A percentile compares a stretch with the other conserved stretches of the same genome.
Conservation (phyloP, 2,113 vertebrate species). For the Sphaerodactylus townsendi region DNA sequence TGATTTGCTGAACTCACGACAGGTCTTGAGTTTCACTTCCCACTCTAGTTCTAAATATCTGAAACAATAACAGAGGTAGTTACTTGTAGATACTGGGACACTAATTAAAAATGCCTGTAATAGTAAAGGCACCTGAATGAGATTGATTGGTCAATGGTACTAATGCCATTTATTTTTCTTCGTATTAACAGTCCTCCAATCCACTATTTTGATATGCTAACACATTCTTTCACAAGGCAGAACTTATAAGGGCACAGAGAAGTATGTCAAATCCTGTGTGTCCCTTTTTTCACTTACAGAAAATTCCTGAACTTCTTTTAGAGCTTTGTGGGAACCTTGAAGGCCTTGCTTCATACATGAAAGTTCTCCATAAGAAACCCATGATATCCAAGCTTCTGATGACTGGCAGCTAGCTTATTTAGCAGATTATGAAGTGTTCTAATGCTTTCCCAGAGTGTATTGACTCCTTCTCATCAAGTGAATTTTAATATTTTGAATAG, state of each 20-base stretch:
- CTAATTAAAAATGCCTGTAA: neutral
- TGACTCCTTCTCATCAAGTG: neutral
- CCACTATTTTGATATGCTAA: neutral
- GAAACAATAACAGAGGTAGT: slow-evolving; percentile 42
- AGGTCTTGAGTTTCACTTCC: slow-evolving; percentile 83
- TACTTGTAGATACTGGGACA: neutral
- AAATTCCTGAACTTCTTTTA: too few relatives aligned
- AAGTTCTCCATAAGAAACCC: neutral
- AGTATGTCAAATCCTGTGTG: neutral
- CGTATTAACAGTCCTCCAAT: neutral
- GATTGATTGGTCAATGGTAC: neutral
- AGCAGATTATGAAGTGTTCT: neutral
- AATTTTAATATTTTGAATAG: neutral
- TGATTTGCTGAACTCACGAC: slow-evolving; percentile 82
- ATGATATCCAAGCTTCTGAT: neutral
- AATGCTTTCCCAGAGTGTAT: neutral
- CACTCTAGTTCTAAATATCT: slow-evolving; percentile 95
- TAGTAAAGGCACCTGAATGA: neutral
- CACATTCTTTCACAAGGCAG: neutral
- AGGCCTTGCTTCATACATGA: neutral
- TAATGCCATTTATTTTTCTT: neutral
- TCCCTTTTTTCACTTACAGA: too few relatives aligned
- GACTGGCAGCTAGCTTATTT: neutral
- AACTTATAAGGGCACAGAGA: too few relatives aligned
- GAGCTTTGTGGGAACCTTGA: too few relatives aligned